These are phyloP conservation scores for Minunthozetes semirufus DNA, from an alignment of 2,888 invertebrate genomes.

Conservation along the genomic window DNA sequence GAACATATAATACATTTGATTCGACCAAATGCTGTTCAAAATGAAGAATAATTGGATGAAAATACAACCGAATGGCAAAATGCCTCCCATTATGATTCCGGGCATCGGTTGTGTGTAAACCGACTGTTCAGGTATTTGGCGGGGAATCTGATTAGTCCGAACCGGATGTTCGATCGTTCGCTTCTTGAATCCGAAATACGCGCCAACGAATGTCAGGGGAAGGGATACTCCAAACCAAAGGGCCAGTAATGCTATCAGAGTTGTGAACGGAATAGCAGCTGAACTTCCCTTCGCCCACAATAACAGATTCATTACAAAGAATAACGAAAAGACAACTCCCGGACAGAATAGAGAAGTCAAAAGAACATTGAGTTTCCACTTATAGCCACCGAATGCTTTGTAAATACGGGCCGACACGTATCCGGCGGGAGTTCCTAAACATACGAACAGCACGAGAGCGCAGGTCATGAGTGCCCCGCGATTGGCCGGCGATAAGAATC, in stretches of 20 bases:
- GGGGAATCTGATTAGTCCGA: constrained; percentile 95
- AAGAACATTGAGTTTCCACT: constrained; percentile 97
- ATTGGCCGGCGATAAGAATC: constrained; percentile 96
- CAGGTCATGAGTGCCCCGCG: constrained; percentile 98
- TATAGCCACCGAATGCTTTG: constrained; percentile 93
- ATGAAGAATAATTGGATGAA: constrained; percentile 99
- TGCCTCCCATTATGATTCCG: constrained; percentile 95
- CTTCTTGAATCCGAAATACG: constrained; percentile 97
- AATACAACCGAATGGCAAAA: constrained; percentile 94
- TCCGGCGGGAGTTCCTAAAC: constrained; percentile 91
- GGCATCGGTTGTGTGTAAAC: constrained; percentile 88
- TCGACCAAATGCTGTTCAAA: constrained; percentile 91
- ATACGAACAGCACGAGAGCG: constrained; percentile 86
- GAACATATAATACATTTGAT: constrained; percentile 99
- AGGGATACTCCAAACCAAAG: constrained; percentile 98
- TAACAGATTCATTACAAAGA: constrained; percentile 93
- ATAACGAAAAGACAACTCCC: constrained; percentile 90
- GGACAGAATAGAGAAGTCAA: constrained; percentile 94
- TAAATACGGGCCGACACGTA: constrained; percentile 94
- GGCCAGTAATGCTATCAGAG: constrained; percentile 82
- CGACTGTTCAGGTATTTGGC: constrained; percentile 98
- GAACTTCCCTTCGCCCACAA: constrained; percentile 94
- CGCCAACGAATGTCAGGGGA: constrained; percentile 93
- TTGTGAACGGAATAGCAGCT: constrained; percentile 94
- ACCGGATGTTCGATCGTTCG: constrained; percentile 94